Base-by-base conservation (phyloP, 2,113 vertebrate genomes). In the Spheniscus mendiculus region DNA sequence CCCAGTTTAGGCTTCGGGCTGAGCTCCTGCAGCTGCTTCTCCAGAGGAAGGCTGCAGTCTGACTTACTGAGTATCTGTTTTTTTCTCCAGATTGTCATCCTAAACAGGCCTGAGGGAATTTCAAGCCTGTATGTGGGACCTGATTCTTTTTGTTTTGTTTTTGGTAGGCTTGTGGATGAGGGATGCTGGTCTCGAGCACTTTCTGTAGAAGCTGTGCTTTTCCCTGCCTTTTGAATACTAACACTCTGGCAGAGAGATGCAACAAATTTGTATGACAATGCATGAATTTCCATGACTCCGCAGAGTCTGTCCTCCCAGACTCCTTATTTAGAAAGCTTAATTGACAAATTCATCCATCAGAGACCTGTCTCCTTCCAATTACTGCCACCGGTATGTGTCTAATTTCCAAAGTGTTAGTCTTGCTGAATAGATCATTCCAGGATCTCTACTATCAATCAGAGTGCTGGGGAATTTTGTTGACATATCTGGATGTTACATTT, bases 291-390 rank as follows among this genome's bases (percentile, higher is more conserved):
- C 10, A 4, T 26, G 21, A 3, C n/a, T 71, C 12, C 2, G 0
- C 34, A n/a, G 65, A 40, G 25, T 78, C 63, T 79, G 8, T 94
- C 65, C 32, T 92, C 20, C n/a, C 63, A 86, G 22, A 38, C 16
- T 4, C n/a, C 23, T 83, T 52, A 21, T 89, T 92, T 89, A 45
- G 79, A 92, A 82, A 84, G 49, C 61, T 82, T 89, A 84, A 59
- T 55, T 87, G 94, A 83, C 88, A 92, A 78, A 94, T 73, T 83
- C 38, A 81, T 92, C 74, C 29, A 16, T 93, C 72, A 78, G 76
- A 94, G 44, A 61, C 40, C 52, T 27, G 5, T 65, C 56, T 81
- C 40, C 30, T 95, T 93, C 77, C 86, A 56, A 2, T 95, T 95
- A 45, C 63, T 87, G 12, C 63, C 77, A 16, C 71, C 88, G 83